phyloP scores from a whole-genome alignment of 2,888 invertebrate species.

The Pollenia amentaria region DNA sequence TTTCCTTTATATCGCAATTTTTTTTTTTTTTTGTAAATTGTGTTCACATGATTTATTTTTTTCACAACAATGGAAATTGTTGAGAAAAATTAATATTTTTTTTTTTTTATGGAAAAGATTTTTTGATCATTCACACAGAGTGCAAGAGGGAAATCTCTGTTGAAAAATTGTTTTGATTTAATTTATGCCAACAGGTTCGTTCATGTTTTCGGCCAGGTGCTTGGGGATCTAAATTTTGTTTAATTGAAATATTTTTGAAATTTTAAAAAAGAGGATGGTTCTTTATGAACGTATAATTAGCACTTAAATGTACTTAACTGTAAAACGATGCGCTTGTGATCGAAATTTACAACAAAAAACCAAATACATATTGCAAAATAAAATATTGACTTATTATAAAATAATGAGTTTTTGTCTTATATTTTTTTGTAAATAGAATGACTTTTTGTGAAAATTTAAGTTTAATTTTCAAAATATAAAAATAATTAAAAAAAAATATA shows the following conservation, averaged over 20 bases:
- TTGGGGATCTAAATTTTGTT: conserved; percentile 33
- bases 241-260: conserved; percentile 13
- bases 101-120: conserved; percentile 38
- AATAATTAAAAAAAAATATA: no score
- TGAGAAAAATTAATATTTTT: conserved; percentile 41
- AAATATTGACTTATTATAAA: no score
- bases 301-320: no score
- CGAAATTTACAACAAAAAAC: no score
- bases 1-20: conserved; percentile 3
- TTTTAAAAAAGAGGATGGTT: no score
- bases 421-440: no score
- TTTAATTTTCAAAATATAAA: no score
- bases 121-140: conserved; percentile 33
- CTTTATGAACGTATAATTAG: no score
- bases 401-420: no score
- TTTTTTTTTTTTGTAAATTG: conserved; percentile 31
- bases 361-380: no score
- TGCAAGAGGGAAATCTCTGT: conserved; percentile 44
- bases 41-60: conserved; percentile 69
- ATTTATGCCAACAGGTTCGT: conserved; percentile 48
- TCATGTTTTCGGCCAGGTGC: conserved; percentile 52
- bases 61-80: conserved; percentile 51
- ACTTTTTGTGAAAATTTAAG: no score
- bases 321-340: no score
- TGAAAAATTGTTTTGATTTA: conserved; percentile 47